Percentiles rank a stretch among this genome's conserved stretches.
Evolutionary conservation across 1,140 invertebrate genomes (phyloP).

Genomic region (Penaeus japonicus): DNA sequence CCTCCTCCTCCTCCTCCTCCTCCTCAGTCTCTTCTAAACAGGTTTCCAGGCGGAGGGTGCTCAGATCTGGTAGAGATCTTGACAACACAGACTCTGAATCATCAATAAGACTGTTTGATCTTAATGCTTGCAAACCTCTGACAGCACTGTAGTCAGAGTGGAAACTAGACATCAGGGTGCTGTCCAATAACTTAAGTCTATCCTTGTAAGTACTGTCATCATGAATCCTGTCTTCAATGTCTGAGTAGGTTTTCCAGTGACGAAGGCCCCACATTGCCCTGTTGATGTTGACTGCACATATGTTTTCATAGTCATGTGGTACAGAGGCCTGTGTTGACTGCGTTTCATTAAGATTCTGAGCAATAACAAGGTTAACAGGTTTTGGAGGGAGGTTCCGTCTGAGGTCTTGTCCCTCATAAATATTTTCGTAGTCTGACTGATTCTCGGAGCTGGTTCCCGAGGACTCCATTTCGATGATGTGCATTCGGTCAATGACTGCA

Average conservation of each 20-base stretch:
- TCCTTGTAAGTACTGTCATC: constrained; percentile 66
- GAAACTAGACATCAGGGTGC: constrained; percentile 49
- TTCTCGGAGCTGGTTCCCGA: constrained; percentile 18
- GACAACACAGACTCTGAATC: constrained; percentile 45
- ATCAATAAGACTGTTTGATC: constrained; percentile 49
- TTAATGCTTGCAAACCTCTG: not conserved
- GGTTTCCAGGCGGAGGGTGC: constrained; percentile 61
- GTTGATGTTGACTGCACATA: constrained; percentile 73
- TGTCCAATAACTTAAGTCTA: constrained; percentile 45
- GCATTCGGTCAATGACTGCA: constrained; percentile 49
- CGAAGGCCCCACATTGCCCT: constrained; percentile 73
- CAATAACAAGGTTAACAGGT: constrained; percentile 17
- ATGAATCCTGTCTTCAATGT: constrained; percentile 73
- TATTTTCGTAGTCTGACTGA: constrained; percentile 53
- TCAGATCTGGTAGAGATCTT: constrained; percentile 60
- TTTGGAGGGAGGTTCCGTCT: constrained; percentile 26
- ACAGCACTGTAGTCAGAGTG: constrained; percentile 39
- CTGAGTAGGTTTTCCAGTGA: constrained; percentile 71
- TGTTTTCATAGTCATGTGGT: constrained; percentile 75
- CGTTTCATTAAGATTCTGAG: constrained; percentile 27
- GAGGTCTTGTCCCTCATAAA: constrained; percentile 34
- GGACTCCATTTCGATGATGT: constrained; percentile 43
- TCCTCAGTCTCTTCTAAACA: constrained; percentile 51
- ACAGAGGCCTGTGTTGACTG: constrained; percentile 37
- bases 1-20: constrained; percentile 8